phyloP scores from a whole-genome alignment of 2,888 invertebrate genomes.

The Drosophila eohydei region DNA sequence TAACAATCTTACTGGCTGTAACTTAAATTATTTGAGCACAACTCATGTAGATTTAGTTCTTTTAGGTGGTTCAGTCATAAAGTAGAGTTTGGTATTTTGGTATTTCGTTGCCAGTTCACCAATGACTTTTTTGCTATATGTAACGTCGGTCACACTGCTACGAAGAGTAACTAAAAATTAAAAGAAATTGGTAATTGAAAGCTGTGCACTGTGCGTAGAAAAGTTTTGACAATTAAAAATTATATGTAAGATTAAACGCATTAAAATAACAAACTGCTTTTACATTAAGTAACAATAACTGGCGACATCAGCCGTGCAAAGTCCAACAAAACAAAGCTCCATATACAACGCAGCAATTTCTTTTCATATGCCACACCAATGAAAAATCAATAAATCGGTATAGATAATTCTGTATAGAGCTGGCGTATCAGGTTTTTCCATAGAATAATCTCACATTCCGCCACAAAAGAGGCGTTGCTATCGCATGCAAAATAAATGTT shows the following conservation, averaged over 20 bases:
- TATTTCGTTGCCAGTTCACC: not conserved
- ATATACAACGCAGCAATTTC: constrained; percentile 70
- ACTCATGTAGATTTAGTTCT: too few species aligned
- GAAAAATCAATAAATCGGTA: constrained; percentile 70
- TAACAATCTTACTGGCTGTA: not conserved
- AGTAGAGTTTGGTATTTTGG: constrained; percentile 12
- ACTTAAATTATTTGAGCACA: not conserved
- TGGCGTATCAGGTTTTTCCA: constrained; percentile 34
- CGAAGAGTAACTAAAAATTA: constrained; percentile 13
- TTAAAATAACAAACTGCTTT: not conserved
- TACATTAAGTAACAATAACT: not conserved
- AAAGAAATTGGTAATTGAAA: constrained; percentile 26
- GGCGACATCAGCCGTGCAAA: not conserved
- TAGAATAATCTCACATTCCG: constrained; percentile 20
- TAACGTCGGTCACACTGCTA: constrained; percentile 40
- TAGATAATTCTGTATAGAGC: constrained; percentile 29
- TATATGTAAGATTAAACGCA: constrained; percentile 4
- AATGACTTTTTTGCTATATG: not conserved
- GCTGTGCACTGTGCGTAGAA: constrained; percentile 13
- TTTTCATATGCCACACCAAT: constrained; percentile 44
- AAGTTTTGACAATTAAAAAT: not conserved
- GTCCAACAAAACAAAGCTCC: not conserved
- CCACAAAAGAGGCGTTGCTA: constrained; percentile 28
- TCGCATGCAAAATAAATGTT: not conserved
- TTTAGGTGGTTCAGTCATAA: not conserved